Base-by-base conservation (phyloP, 2,113 vertebrate species). In the Gasterosteus aculeatus region DNA sequence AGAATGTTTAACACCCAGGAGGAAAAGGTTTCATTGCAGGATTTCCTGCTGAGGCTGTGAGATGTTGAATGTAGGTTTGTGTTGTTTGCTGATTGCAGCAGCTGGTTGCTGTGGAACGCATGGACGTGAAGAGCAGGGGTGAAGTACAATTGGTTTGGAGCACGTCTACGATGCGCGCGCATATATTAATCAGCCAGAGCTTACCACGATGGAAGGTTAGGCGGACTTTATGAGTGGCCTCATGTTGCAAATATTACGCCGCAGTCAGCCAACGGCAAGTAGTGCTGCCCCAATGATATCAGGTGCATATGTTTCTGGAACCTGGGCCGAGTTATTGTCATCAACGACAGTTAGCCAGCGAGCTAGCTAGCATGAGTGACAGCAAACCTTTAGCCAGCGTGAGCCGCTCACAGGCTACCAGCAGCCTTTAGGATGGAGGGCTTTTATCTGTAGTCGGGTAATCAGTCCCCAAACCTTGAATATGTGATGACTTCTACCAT, bases 41-140 rank as follows among this genome's bases (percentile, higher is more conserved):
- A 73, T 16, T 15, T 22, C 11, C 11, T 51, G n/a, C 56, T 10
- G 3, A 72, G n/a, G 22, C 38, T 33, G 31, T 51, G 29, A 42
- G 26, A 44, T 44, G 1, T 22, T 58, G 0, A 69, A 57, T 59
- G 15, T 26, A 10, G 29, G 51, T 22, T 10, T 2, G 47, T 16
- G 46, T 46, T 59, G 53, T 59, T 59, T 58, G 41, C 29, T 59
- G 18, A 57, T 69, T 57, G 39, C 22, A 69, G 38, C 53, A 57
- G 39, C 15, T 57, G 39, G 54, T 58, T 33, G 53, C 68, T 9
- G 10, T 59, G 39, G 41, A 72, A 39, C 38, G 19, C 31, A 18
- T 49, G 31, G 18, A 49, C 16, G 31, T 59, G 42, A 38, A 35
- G 19, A 26, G 38, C 10, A 1, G 2, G 33, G 15, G 53, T 7